These are phyloP conservation scores for Agrochola lota DNA, from an alignment of 2,888 invertebrate genomes.

Conservation along the genomic window DNA sequence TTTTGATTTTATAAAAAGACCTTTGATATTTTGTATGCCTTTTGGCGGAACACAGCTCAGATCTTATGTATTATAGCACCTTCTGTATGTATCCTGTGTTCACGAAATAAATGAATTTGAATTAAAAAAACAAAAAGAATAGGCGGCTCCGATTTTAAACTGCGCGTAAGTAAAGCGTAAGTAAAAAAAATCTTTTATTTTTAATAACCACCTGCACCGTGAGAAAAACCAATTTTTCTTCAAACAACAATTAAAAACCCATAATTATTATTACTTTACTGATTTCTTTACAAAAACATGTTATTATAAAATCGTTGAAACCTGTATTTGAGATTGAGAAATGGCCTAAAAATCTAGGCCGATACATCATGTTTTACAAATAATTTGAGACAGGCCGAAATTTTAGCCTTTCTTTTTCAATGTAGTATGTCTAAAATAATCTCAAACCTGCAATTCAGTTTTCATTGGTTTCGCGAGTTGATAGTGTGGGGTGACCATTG, in stretches of 20 bases:
- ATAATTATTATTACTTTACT: not conserved
- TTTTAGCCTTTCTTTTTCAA: constrained; percentile 10
- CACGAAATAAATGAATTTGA: too few relatives aligned
- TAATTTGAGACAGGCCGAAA: constrained; percentile 44
- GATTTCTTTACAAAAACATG: constrained; percentile 9
- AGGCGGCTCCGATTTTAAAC: too few relatives aligned
- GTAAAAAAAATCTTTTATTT: constrained; percentile 21
- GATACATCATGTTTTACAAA: constrained; percentile 33
- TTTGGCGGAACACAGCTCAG: too few relatives aligned
- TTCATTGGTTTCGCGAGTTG: constrained; percentile 52
- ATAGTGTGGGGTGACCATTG: constrained; percentile 51
- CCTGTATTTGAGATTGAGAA: constrained; percentile 35
- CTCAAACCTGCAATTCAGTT: constrained; percentile 47
- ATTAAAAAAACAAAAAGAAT: too few relatives aligned
- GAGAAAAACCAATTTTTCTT: constrained; percentile 16
- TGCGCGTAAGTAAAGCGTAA: too few relatives aligned
- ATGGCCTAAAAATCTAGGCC: constrained; percentile 37
- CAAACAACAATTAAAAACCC: constrained; percentile 21
- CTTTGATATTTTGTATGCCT: too few relatives aligned
- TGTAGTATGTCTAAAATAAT: constrained; percentile 49
- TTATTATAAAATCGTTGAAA: constrained; percentile 15
- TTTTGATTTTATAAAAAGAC: too few relatives aligned
- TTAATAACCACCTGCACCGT: constrained; percentile 4
- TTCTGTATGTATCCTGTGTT: too few relatives aligned
- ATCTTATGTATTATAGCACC: too few relatives aligned